A percentile compares a stretch with the other conserved stretches of the same genome.
Conservation (phyloP, 35 echinoderm and acorn worm genomes). For the Lytechinus variegatus region DNA sequence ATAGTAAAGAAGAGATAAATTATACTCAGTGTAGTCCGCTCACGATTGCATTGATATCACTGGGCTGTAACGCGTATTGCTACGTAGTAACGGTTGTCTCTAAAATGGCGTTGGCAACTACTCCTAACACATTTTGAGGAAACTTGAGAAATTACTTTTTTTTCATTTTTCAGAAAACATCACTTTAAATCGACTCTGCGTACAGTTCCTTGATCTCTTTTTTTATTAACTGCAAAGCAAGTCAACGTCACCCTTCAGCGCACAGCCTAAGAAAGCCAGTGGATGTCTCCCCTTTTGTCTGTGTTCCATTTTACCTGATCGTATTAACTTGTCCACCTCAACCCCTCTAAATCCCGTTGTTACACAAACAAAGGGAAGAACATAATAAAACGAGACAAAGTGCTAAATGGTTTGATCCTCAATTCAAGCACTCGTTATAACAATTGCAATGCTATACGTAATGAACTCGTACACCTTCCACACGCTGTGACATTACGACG, state of each 20-base stretch:
- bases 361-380: slow-evolving; percentile 41
- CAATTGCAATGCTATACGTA: slow-evolving; percentile 24
- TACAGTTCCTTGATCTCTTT: background rate
- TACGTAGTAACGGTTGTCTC: too few relatives aligned
- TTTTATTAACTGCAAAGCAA: background rate
- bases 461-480: slow-evolving; percentile 10
- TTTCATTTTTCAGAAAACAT: too few relatives aligned
- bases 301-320: slow-evolving; percentile 25
- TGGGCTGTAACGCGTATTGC: too few relatives aligned
- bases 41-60: too few relatives aligned
- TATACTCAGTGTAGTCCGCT: too few relatives aligned
- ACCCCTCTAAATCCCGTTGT: slow-evolving; percentile 25
- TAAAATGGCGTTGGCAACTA: too few relatives aligned
- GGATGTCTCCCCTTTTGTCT: background rate
- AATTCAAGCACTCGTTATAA: slow-evolving; percentile 40
- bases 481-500: slow-evolving; percentile 15
- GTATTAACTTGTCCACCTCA: slow-evolving; percentile 45
- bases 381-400: slow-evolving; percentile 22
- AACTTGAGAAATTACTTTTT: too few relatives aligned
- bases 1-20: too few relatives aligned
- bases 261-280: background rate
- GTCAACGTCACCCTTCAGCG: too few relatives aligned
- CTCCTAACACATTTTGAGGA: too few relatives aligned
- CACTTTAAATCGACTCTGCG: too few relatives aligned
- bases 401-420: slow-evolving; percentile 41